phyloP scores from a whole-genome alignment of 1,140 invertebrate genomes.

The Diuraphis noxia region DNA sequence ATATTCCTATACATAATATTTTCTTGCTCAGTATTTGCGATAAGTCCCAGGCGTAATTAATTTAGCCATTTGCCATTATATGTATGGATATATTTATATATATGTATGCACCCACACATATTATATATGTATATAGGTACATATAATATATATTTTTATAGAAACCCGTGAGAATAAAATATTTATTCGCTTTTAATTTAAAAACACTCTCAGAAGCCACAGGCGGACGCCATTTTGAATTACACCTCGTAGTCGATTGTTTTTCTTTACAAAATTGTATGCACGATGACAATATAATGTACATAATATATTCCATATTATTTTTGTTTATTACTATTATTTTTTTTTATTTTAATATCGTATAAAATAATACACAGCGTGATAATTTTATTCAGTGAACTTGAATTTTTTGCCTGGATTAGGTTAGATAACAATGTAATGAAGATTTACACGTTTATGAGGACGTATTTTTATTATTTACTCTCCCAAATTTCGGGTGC shows the following conservation, averaged over 20 bases:
- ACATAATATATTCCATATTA: not conserved
- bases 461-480: not conserved
- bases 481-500: no score
- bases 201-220: slow-evolving; percentile 32
- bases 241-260: slow-evolving; percentile 36
- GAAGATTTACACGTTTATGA: not conserved
- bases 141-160: no score
- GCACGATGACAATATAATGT: slow-evolving; percentile 28
- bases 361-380: not conserved
- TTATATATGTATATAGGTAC: no score
- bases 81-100: not conserved
- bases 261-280: slow-evolving; percentile 20
- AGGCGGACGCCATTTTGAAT: slow-evolving; percentile 22
- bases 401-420: not conserved
- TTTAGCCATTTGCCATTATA: slow-evolving; percentile 27
- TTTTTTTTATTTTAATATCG: not conserved
- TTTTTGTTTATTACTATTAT: not conserved
- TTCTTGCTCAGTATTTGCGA: slow-evolving; percentile 39
- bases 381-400: not conserved
- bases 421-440: not conserved
- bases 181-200: slow-evolving; percentile 44
- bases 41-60: slow-evolving; percentile 24
- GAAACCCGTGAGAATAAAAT: slow-evolving; percentile 38
- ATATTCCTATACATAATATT: slow-evolving; percentile 18
- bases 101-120: no score